Evolutionary conservation across 2,888 invertebrate species (phyloP).

Genomic region (Isoperla grammatica): DNA sequence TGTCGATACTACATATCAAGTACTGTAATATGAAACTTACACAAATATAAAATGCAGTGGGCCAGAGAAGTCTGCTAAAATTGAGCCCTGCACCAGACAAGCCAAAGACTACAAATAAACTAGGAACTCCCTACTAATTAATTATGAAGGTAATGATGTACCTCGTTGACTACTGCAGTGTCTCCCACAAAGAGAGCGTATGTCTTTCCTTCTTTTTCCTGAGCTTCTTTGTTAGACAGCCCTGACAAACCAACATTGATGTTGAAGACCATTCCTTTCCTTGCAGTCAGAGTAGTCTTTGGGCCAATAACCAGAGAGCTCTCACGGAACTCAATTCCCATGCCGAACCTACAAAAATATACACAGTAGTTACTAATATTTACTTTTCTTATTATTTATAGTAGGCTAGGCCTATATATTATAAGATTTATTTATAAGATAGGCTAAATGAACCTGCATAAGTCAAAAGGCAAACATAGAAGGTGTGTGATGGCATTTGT

Average conservation of each 20-base stretch:
- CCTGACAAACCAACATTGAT: slow-evolving; percentile 88
- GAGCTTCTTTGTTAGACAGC: slow-evolving; percentile 72
- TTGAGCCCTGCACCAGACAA: too few species aligned
- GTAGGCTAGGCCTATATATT: neutral
- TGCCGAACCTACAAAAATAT: slow-evolving; percentile 65
- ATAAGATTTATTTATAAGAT: neutral
- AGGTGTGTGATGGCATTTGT: too few species aligned
- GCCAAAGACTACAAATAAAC: too few species aligned
- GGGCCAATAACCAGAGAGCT: slow-evolving; percentile 87
- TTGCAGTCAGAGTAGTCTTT: slow-evolving; percentile 72
- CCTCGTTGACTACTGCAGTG: slow-evolving; percentile 92
- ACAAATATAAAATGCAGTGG: too few species aligned
- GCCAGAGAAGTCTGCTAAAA: too few species aligned
- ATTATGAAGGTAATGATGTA: slow-evolving; percentile 36
- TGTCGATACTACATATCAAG: neutral
- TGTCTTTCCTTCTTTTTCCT: slow-evolving; percentile 80
- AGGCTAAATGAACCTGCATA: too few species aligned
- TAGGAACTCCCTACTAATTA: too few species aligned
- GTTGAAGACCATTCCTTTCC: slow-evolving; percentile 96
- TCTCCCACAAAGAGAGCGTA: slow-evolving; percentile 96
- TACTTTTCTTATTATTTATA: slow-evolving; percentile 6
- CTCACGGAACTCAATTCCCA: slow-evolving; percentile 98
- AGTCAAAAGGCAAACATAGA: too few species aligned
- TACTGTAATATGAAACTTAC: neutral
- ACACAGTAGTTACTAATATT: too few species aligned